Conservation (phyloP, 2,888 invertebrate genomes). For the Strigamia crassipes region DNA sequence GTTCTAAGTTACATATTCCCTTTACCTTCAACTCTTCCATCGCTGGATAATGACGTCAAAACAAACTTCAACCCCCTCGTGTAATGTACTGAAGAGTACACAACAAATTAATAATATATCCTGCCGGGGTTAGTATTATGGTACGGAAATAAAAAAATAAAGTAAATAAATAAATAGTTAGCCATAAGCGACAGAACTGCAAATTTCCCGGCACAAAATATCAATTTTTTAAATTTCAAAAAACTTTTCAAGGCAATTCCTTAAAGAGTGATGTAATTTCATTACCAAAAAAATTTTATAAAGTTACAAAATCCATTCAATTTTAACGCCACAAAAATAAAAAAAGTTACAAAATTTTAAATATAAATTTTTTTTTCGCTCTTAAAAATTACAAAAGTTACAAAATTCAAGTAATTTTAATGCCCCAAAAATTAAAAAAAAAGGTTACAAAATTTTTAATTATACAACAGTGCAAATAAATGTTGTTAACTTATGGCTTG, state of each 20-base stretch:
- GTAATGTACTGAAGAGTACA: not conserved
- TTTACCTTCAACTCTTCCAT: slow-evolving; percentile 1
- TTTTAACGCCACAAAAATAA: no score
- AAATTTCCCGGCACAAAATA: not conserved
- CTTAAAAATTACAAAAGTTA: no score
- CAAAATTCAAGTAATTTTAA: no score
- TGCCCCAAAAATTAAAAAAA: no score
- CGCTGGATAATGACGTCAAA: not conserved
- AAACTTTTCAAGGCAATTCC: not conserved
- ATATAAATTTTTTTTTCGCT: no score
- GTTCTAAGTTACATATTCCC: not conserved
- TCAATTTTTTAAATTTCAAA: not conserved
- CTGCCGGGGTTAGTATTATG: not conserved
- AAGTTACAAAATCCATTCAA: no score
- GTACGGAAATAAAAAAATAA: not conserved
- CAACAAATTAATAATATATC: not conserved
- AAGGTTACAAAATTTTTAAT: no score
- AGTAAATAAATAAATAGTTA: not conserved
- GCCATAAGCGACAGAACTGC: not conserved
- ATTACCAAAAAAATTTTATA: no score
- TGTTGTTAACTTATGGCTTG: no score
- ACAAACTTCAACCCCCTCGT: slow-evolving; percentile 3
- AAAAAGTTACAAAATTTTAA: no score
- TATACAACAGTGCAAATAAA: no score
- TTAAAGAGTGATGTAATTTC: no score